Evolutionary conservation across 2,113 vertebrate species (phyloP), one percentile per base, ranked within the genome.

Genomic region (Ranitomeya variabilis): DNA sequence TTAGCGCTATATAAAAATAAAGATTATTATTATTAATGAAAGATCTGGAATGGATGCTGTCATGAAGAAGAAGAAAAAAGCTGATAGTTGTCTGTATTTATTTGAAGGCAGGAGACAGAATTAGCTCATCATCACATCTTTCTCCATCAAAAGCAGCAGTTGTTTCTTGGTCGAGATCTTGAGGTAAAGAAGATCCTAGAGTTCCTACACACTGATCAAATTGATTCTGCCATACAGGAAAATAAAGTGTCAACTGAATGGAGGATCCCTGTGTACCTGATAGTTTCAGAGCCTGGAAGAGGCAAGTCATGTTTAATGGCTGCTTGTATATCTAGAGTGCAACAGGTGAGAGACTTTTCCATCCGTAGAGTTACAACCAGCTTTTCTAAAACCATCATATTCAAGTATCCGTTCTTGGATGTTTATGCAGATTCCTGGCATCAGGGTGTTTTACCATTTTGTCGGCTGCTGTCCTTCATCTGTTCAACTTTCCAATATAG

Each of bases 251-350:
- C 19, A 4, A 21, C 76, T 79, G 76, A 80, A 19, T 57, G 77
- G 77, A 71, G 52, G 5, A 60, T 59, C 15, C 64, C 83, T 60
- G 13, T 81, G 19, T 86, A 80, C 14, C 37, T 52, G 19, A 18
- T 89, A 1, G 54, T 80, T 26, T 52, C 83, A 14, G 76, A 85
- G 26, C 83, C 88, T 52, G 88, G 88, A 21, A 80, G 80, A 69
- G 88, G 88, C n/a, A 89, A 89, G 37, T 89, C 88, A 1, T 89
- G 76, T 23, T 60, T 89, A 57, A 8, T 89, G 52, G 73, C 88
- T 81, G 76, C 73, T 14, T 86, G 83, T 23, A 74, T 89, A 57
- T 52, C 13, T 23, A 80, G 16, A 86, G 83, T 62, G 60, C 45
- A 73, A 1, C 57, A 86, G 88, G 88, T 89, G 13, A 89, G 64